Base-by-base conservation (phyloP, 2,888 invertebrate species). In the Ischnus inquisitorius region DNA sequence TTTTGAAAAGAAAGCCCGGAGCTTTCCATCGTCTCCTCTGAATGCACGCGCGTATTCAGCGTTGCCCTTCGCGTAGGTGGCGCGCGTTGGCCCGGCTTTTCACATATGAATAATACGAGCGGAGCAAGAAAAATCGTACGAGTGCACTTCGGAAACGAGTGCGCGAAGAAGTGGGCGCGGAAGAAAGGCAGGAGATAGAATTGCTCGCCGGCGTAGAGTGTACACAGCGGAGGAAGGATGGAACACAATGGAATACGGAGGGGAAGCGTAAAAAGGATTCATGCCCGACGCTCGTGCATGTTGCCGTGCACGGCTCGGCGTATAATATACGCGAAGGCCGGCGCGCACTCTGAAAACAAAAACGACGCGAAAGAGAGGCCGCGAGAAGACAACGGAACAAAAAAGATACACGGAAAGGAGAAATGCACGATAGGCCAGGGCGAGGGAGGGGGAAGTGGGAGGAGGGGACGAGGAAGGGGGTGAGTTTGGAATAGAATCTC, bases 401-500 rank as follows among this genome's bases (percentile, higher is more conserved):
- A 78, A 25, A 76, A 43, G 41, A 48, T 34, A 64, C n/a, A 69
- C 16, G 6, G 39, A 75, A 41, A 60, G 16, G 62, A 5, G 57
- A 28, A 54, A 46, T 28, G 69, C 25, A 39, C 16, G 57, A 67
- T 39, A 77, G 57, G 6, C 22, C 22, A 14, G 48, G 14, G 6
- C 22, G 39, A 14, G 48, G 14, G 14, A 60, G 12, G 25, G 28
- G 60, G 60, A 34, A 64, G 74, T 25, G 48, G 46, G 74, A 46
- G 48, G 46, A 22, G 77, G 77, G 34, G 6, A 34, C 4, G 5
- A 1, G 25, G 14, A 60, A 25, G 6, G 28, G 54, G 60, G 60
- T 60, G 60, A 25, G 25, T 25, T 62, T 28, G 75, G 62, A 82
- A 82, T 77, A 80, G 77, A 85, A 83, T 83, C 74, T 85, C 77